Conservation (phyloP, 2,797 vertebrate species). For the Oryzias sinensis region DNA sequence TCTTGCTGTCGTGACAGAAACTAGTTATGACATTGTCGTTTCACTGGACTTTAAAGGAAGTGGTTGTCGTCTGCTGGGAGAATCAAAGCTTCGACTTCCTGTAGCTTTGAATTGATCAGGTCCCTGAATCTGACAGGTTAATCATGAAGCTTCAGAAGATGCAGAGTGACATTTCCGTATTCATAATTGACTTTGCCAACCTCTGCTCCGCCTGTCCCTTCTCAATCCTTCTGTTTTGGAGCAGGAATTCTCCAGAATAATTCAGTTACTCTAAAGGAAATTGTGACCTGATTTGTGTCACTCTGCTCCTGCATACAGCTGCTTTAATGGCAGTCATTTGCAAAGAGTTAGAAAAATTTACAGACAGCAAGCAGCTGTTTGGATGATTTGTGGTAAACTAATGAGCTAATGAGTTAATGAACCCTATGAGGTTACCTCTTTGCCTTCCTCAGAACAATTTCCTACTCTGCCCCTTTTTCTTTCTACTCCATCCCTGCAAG, state of each 20-base stretch:
- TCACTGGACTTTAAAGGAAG: conserved; percentile 17
- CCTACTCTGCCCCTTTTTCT: conserved; percentile 11
- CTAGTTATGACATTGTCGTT: conserved; percentile 35
- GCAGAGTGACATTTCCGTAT: no score
- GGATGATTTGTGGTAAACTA: conserved; percentile 55
- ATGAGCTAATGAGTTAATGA: conserved; percentile 77
- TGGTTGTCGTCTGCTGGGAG: neutral
- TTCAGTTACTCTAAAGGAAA: no score
- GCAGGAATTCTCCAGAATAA: no score
- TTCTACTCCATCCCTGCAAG: conserved; percentile 15
- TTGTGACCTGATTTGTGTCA: no score
- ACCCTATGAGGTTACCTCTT: conserved; percentile 63
- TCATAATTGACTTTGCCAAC: no score
- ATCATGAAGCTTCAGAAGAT: no score
- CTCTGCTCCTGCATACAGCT: neutral
- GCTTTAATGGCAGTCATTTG: conserved; percentile 78
- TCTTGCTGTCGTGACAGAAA: conserved; percentile 41
- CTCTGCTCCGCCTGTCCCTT: no score
- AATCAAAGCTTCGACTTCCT: no score
- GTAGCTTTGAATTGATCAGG: no score
- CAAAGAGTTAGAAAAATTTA: conserved; percentile 77
- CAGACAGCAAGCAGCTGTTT: conserved; percentile 40
- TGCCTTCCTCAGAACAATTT: conserved; percentile 45
- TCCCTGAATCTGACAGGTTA: no score
- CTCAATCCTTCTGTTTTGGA: no score